Evolutionary conservation across 1,140 invertebrate species (phyloP).

Genomic region (Phymastichus coffea): DNA sequence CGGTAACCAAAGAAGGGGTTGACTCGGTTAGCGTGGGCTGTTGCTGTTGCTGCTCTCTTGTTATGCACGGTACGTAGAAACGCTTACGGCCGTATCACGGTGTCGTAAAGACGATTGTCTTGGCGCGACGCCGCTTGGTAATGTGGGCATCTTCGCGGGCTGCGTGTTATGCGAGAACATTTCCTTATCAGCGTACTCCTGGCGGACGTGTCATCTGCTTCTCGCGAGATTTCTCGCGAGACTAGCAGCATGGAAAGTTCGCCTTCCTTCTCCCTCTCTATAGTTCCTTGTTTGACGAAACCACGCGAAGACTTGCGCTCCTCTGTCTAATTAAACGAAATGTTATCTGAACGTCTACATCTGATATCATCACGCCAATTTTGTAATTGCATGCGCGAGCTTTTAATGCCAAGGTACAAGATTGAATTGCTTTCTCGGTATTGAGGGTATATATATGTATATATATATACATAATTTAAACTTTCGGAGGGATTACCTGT

Average conservation of each 20-base stretch:
- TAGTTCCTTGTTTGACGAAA: slow-evolving; percentile 3
- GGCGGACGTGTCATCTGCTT: slow-evolving; percentile 31
- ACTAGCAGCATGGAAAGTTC: background rate
- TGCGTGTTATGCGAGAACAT: slow-evolving; percentile 7
- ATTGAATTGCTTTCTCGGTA: too few species aligned
- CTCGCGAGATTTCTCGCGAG: background rate
- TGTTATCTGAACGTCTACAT: slow-evolving; percentile 24
- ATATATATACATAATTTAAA: slow-evolving; percentile 52
- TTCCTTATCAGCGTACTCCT: slow-evolving; percentile 29
- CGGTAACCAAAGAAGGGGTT: background rate
- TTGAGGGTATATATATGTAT: too few species aligned
- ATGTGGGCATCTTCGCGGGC: slow-evolving; percentile 25
- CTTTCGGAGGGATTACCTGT: slow-evolving; percentile 39
- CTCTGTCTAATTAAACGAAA: slow-evolving; percentile 19
- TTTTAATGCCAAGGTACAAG: too few species aligned
- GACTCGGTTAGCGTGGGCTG: background rate
- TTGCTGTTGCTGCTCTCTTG: too few species aligned
- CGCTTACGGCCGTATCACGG: slow-evolving; percentile 23
- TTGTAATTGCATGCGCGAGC: slow-evolving; percentile 12
- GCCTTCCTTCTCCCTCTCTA: background rate
- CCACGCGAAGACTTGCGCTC: background rate
- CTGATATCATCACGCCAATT: slow-evolving; percentile 5
- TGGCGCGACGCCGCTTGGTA: slow-evolving; percentile 1
- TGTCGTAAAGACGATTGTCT: slow-evolving; percentile 29
- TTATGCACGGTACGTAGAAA: slow-evolving; percentile 24